Conservation (phyloP, 2,888 invertebrate species). For the Cataglyphis cursor region DNA sequence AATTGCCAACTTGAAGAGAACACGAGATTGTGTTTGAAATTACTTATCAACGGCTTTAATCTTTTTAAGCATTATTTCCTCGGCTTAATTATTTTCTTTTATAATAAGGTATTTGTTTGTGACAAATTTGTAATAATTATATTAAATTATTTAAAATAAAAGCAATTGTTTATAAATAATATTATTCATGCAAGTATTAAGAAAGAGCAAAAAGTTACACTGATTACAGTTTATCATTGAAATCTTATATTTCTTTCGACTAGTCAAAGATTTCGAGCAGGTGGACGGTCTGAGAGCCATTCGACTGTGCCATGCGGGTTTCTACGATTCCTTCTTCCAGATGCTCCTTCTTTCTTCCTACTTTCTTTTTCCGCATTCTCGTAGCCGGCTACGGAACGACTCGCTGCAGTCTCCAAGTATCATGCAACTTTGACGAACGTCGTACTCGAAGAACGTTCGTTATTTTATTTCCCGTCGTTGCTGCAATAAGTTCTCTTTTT, state of each 20-base stretch:
- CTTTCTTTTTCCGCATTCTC: constrained; percentile 45
- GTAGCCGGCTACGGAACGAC: constrained; percentile 43
- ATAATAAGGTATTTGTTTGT: neutral
- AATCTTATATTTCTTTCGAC: constrained; percentile 4
- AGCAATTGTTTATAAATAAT: neutral
- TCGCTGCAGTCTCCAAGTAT: constrained; percentile 59
- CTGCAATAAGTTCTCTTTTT: constrained; percentile 40
- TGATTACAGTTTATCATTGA: neutral
- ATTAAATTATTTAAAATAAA: neutral
- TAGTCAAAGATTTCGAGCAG: constrained; percentile 34
- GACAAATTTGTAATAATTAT: neutral
- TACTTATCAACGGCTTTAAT: neutral
- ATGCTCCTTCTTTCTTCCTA: neutral
- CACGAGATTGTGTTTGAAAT: neutral
- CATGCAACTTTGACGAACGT: constrained; percentile 71
- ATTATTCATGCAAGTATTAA: neutral
- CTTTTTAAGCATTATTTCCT: neutral
- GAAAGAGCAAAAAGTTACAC: neutral
- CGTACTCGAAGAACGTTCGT: constrained; percentile 57
- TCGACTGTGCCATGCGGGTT: constrained; percentile 8
- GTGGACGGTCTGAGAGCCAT: constrained; percentile 33
- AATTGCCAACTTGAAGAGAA: neutral
- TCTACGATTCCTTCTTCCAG: constrained; percentile 30
- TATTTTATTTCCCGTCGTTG: constrained; percentile 51
- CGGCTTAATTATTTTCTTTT: neutral